These are phyloP conservation scores for Carabus problematicus DNA, from an alignment of 2,888 invertebrate genomes.

Conservation along the genomic window DNA sequence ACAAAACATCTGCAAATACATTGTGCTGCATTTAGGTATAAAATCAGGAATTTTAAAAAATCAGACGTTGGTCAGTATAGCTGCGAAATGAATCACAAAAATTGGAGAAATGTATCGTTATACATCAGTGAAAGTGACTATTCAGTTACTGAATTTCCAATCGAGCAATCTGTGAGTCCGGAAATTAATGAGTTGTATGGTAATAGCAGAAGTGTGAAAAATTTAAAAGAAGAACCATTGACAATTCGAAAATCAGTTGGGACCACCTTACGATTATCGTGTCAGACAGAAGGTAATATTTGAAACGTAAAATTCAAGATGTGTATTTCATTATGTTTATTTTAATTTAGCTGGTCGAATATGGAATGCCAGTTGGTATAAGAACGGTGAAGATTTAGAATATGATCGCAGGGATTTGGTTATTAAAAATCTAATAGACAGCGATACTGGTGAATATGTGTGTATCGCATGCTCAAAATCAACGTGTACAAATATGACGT, in stretches of 20 bases:
- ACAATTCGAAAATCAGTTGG: background rate
- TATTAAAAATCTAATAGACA: background rate
- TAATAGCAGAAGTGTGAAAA: too few species aligned
- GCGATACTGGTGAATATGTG: slow-evolving; percentile 5
- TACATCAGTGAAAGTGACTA: background rate
- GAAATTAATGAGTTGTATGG: too few species aligned
- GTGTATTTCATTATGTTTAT: background rate
- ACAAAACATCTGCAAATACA: too few species aligned
- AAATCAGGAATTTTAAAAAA: slow-evolving; percentile 7
- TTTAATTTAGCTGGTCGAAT: background rate
- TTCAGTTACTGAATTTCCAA: too few species aligned
- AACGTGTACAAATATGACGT: background rate
- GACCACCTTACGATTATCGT: background rate
- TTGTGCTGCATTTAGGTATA: background rate
- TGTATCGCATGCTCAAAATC: background rate
- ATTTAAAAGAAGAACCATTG: too few species aligned
- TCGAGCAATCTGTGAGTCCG: too few species aligned
- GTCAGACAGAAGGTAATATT: slow-evolving; percentile 6
- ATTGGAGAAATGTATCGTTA: slow-evolving; percentile 1
- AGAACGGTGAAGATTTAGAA: slow-evolving; percentile 3
- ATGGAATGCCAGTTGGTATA: slow-evolving; percentile 4
- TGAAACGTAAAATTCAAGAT: background rate
- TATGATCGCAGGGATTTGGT: background rate
- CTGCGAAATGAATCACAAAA: background rate
- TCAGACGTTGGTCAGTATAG: slow-evolving; percentile 8